phyloP scores from a whole-genome alignment of 2,113 vertebrate species.

The Centropus unirufus region DNA sequence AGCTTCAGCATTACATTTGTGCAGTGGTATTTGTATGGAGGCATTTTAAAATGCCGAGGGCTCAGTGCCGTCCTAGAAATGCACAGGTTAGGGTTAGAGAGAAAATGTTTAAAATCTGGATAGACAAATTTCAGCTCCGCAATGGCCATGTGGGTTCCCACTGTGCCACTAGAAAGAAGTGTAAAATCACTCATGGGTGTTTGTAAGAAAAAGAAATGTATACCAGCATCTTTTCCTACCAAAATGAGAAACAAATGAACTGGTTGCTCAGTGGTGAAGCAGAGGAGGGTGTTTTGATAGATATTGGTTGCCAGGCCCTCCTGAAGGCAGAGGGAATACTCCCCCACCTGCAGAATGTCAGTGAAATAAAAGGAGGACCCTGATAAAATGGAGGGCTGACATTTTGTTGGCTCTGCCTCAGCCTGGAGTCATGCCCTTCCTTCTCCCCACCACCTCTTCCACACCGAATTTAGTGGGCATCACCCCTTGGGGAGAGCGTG shows the following conservation, averaged over 20 bases:
- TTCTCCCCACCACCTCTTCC: background rate
- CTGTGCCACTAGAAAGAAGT: background rate
- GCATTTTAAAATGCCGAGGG: background rate
- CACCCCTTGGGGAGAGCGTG: background rate
- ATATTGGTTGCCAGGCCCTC: background rate
- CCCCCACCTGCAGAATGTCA: background rate
- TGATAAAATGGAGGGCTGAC: background rate
- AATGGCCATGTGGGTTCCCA: background rate
- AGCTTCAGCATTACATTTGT: background rate
- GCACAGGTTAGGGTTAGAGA: background rate
- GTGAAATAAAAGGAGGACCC: accelerated
- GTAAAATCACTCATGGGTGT: background rate
- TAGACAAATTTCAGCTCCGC: background rate
- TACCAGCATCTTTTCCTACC: background rate
- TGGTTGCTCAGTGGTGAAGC: background rate
- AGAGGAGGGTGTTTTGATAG: background rate
- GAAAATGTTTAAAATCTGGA: background rate
- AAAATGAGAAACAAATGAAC: background rate
- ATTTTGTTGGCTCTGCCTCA: background rate
- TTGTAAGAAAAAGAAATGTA: background rate
- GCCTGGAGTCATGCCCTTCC: background rate
- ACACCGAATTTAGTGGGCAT: background rate
- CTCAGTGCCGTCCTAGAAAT: background rate
- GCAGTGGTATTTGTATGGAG: background rate
- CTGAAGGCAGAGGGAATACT: background rate